Percentiles rank a stretch among this genome's conserved stretches.
These are phyloP conservation scores for Pungitius pungitius DNA, from an alignment of 2,113 vertebrate species.

Conservation along the genomic window DNA sequence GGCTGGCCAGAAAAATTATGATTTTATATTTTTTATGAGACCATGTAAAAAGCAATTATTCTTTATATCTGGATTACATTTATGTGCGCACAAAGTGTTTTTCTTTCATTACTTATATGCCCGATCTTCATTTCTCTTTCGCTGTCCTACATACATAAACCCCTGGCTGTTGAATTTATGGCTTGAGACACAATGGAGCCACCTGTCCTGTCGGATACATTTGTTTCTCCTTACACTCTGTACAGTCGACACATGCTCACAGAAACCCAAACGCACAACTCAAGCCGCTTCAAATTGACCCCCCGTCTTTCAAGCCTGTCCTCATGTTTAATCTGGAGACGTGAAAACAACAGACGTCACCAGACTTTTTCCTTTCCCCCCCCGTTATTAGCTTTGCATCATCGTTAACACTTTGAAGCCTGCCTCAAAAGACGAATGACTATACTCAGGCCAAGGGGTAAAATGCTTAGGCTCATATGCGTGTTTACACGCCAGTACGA, in stretches of 20 bases:
- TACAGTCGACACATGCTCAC: conserved; percentile 1
- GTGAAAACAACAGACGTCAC: conserved; percentile 14
- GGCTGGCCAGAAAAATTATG: not conserved
- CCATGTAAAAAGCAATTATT: not conserved
- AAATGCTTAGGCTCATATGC: not conserved
- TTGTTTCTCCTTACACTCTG: conserved; percentile 36
- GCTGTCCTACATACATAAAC: conserved; percentile 33
- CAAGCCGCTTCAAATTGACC: conserved; percentile 14
- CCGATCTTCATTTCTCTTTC: conserved; percentile 7
- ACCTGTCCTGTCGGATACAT: conserved; percentile 71
- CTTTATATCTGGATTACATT: conserved; percentile 1
- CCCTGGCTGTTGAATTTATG: conserved; percentile 56
- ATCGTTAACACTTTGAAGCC: not conserved
- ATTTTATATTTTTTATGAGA: conserved; percentile 6
- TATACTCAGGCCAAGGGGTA: conserved; percentile 31
- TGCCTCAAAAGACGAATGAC: conserved; percentile 13
- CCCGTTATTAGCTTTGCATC: not conserved
- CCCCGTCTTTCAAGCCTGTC: conserved; percentile 1
- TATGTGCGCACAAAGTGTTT: conserved; percentile 7
- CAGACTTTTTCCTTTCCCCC: conserved; percentile 5
- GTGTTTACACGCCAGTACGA: not conserved
- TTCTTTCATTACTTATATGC: not conserved
- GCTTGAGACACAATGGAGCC: conserved; percentile 71
- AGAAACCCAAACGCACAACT: conserved; percentile 2
- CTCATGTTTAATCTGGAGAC: conserved; percentile 3